Conservation (phyloP, 2,797 vertebrate species). For the Thunnus albacares region DNA sequence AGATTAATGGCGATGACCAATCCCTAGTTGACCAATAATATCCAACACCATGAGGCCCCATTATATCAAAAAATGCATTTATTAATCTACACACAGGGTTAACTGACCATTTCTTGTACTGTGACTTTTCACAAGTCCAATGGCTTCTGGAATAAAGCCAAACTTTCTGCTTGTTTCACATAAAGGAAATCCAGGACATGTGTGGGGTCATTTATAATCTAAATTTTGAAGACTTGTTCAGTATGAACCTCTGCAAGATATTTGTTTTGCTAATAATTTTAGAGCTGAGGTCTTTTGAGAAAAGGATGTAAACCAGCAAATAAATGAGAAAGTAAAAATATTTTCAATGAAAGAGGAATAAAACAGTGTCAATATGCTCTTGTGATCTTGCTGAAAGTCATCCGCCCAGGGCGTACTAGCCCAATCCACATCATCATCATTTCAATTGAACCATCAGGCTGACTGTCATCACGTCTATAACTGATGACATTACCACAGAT, state of each 20-base stretch:
- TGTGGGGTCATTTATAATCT: neutral
- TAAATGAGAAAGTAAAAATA: neutral
- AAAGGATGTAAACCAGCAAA: neutral
- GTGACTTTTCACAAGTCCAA: neutral
- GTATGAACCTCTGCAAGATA: no score
- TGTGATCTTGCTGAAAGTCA: constrained; percentile 1
- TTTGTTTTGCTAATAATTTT: neutral
- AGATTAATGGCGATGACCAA: neutral
- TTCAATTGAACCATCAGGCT: constrained; percentile 65
- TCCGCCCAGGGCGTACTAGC: neutral
- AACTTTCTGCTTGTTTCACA: neutral
- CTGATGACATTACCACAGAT: constrained; percentile 69
- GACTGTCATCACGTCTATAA: constrained; percentile 62
- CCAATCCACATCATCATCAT: constrained; percentile 48
- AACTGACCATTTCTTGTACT: neutral
- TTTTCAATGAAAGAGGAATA: neutral
- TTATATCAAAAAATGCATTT: neutral
- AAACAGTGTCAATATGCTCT: neutral
- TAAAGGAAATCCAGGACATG: neutral
- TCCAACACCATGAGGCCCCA: neutral
- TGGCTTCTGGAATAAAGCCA: neutral
- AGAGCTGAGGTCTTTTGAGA: neutral
- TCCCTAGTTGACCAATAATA: neutral
- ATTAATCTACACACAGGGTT: neutral
- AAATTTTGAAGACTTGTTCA: neutral